Base-by-base conservation (phyloP, 2,113 vertebrate genomes). In the Gnathonemus longibarbis region DNA sequence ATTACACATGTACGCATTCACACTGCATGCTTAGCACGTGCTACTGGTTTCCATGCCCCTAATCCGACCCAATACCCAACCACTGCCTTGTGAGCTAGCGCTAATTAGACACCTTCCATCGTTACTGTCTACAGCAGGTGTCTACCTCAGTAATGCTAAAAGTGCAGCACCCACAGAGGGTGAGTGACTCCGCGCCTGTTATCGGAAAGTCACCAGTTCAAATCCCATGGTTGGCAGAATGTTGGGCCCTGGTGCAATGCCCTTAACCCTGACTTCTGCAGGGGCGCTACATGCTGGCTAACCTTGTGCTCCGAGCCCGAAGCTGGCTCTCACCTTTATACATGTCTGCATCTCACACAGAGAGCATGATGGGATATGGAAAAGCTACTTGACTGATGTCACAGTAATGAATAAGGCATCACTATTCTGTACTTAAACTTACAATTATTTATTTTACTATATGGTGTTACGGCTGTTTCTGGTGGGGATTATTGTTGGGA, bases 1-100 rank as follows among this genome's bases (percentile, higher is more conserved):
- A 89, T 88, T 52, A 45, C 80, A 89, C 87, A 88, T 91, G 86
- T 49, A 89, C 90, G 39, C 70, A 84, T 89, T 85, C 90, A 88
- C 15, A 77, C 66, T 2, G 17, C 42, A 66, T 88, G 48, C 50
- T 88, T 89, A 85, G 83, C 87, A 91, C 4, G 46, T 48, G 17
- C 35, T 21, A 56, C 11, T 15, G 7, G 35, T 56, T 13, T 58
- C 24, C n/a, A 27, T 56, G 49, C 50, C 86, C 31, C 31, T 77
- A 66, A 66, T 27, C 24, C 3, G n/a, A 27, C 58, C 58, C 58
- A 66, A 66, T 66, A n/a, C n/a, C 24, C 58, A 27, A 27, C 9
- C 58, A 11, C 58, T 66, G 58, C 58, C n/a, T 66, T 66, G 58
- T 27, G 58, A 66, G 58, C n/a, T 66, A 66, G 24, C 1, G 9